Evolutionary conservation across 1,140 invertebrate genomes (phyloP).

Genomic region (Drosophila azteca): DNA sequence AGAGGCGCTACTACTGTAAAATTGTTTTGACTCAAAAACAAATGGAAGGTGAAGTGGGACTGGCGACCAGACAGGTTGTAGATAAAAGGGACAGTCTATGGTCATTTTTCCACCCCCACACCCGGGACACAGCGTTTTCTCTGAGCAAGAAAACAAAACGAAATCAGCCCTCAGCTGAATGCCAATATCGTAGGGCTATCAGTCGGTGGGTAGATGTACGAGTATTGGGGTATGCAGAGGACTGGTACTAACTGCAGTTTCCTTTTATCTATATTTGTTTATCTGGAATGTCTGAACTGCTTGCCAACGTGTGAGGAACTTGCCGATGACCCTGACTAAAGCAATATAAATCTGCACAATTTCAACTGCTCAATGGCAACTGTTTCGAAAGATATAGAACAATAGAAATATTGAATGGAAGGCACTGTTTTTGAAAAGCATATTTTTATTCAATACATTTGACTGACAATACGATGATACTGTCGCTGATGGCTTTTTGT

Average conservation of each 20-base stretch:
- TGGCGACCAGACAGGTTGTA: slow-evolving; percentile 44
- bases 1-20: slow-evolving; percentile 51
- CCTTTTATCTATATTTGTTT: slow-evolving; percentile 44
- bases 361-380: slow-evolving; percentile 14
- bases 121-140: not conserved
- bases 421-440: no score
- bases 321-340: slow-evolving; percentile 39
- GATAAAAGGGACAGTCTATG: slow-evolving; percentile 52
- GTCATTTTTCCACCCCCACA: slow-evolving; percentile 34
- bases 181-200: no score
- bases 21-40: slow-evolving; percentile 43
- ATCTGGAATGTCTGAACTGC: slow-evolving; percentile 36
- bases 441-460: not conserved
- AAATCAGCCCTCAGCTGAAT: no score
- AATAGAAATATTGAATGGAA: no score
- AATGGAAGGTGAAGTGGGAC: not conserved
- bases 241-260: not conserved
- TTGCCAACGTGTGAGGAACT: slow-evolving; percentile 16
- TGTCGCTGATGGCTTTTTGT: no score
- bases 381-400: no score
- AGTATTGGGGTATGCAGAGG: no score
- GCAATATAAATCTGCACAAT: slow-evolving; percentile 49
- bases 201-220: no score
- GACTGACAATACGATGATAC: not conserved
- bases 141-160: not conserved